phyloP scores from a whole-genome alignment of 1,140 invertebrate species.

The Glomeris maerens region DNA sequence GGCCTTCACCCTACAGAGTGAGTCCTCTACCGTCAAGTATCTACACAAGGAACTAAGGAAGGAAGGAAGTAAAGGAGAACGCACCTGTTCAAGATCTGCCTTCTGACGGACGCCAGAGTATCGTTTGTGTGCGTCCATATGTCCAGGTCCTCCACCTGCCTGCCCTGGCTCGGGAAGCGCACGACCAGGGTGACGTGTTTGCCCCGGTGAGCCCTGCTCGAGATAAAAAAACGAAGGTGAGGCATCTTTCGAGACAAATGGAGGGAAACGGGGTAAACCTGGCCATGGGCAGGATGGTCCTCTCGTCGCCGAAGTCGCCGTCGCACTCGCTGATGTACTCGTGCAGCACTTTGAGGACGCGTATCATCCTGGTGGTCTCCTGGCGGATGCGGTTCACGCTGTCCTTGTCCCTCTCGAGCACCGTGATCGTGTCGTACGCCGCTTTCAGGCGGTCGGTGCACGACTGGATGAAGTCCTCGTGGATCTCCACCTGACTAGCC shows the following conservation, averaged over 20 bases:
- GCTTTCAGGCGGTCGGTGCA: conserved; percentile 70
- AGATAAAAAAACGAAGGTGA: not conserved
- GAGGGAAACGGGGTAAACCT: conserved; percentile 37
- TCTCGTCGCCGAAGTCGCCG: conserved; percentile 73
- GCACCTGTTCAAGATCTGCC: conserved; percentile 46
- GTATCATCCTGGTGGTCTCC: conserved; percentile 79
- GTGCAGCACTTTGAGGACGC: conserved; percentile 82
- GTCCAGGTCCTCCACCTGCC: conserved; percentile 83
- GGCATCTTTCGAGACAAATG: not conserved
- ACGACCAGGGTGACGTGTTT: conserved; percentile 75
- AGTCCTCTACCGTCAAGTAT: not conserved
- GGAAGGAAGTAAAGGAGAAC: conserved; percentile 7
- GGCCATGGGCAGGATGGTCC: conserved; percentile 73
- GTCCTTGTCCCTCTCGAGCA: conserved; percentile 39
- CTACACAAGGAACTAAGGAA: conserved; percentile 1
- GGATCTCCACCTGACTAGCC: conserved; percentile 57
- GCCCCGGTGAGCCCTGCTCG: conserved; percentile 63
- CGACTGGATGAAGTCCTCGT: conserved; percentile 83
- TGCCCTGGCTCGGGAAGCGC: conserved; percentile 74
- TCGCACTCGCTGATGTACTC: conserved; percentile 96
- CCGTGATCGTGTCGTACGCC: conserved; percentile 47
- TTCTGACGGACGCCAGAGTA: conserved; percentile 62
- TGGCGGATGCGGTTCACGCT: conserved; percentile 40
- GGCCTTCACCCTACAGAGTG: conserved; percentile 27
- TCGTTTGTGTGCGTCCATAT: conserved; percentile 88